Base-by-base conservation (phyloP, 2,888 invertebrate genomes). In the Phrixothrix hirtus region DNA sequence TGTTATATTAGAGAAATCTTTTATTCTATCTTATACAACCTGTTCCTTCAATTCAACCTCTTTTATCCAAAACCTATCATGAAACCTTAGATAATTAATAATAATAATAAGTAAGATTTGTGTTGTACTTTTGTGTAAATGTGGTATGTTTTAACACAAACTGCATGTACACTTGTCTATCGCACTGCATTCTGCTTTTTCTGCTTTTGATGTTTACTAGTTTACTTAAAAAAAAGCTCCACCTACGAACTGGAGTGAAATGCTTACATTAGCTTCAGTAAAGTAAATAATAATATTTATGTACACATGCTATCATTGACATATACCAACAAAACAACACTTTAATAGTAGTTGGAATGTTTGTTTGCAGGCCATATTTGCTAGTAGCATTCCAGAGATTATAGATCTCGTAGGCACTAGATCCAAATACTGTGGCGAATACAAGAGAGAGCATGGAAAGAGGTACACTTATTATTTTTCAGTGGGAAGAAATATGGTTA, bases 301-400 rank as follows among this genome's bases (percentile, higher is more conserved):
- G 17, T 16, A 38, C 31, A 46, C 17, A 38, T 9, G 12, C 21
- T 44, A 37, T 32, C 29, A 21, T 32, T 11, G 29, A 16, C 30
- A 31, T 37, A 31, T 57, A 37, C 50, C 12, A 39, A 46, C 32
- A 53, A 46, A 47, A 53, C 46, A 53, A 43, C 55, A 50, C 46
- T 48, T n/a, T 53, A 57, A 60, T 61, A 59, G 64, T 63, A 68
- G 59, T 62, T 61, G 67, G 70, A 66, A 71, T 78, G 77, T 79
- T 83, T 85, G 83, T 85, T 87, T 88, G 81, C 89, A 95, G 95
- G 97, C 96, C 84, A 95, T 97, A 88, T 98, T 98, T 91, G 96
- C 97, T 85, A 95, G 95, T 88, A 95, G 95, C 88, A 95, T 98
- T 83, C 97, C 97, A 81, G 97, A 98, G 89, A 96, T 98, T 84